Evolutionary conservation across 2,113 vertebrate genomes (phyloP), one percentile per base, ranked within the genome.

Genomic region (Corythornis cristatus): DNA sequence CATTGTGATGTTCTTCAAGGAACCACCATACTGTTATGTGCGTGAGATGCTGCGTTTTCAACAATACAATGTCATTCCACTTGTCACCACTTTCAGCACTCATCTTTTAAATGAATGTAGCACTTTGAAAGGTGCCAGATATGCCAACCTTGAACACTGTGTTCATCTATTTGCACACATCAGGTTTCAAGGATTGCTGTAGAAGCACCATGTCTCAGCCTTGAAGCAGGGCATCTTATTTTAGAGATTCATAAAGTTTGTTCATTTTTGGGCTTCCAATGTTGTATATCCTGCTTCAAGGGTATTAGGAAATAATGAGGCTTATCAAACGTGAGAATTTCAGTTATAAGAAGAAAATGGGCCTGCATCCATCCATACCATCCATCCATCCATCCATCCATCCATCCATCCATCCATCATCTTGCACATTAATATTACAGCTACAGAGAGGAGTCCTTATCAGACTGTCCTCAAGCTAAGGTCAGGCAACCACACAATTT

Each of bases 1-100:
- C 82, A 60, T 28, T 11, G 12, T 3, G 20, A 43, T 18, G 7
- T 8, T 84, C 35, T 65, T 14, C 28, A 42, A 58, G 61, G 50
- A 35, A 11, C 14, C 0, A 0, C 35, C 23, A 42, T 26, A 29
- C 7, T 28, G 9, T 26, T 29, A 16, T 35, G 23, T 0, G 0
- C n/a, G 48, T 19, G 8, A 84, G 77, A 48, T 26, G 22, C 15
- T 51, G 25, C 43, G 83, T 28, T 67, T 78, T 40, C 12, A 50
- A 84, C 12, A 86, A 75, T 25, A 58, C 43, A 75, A 8, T 51
- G 46, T 72, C 70, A 81, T 81, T 75, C 10, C 48, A 86, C 29
- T 60, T 88, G 25, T 40, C 51, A 71, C 7, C 1, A 1, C 46
- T 72, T 83, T 68, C 33, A 65, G 61, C 29, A 48, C 35, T 21